phyloP scores from a whole-genome alignment of 1,140 invertebrate genomes.

The Apis florea region DNA sequence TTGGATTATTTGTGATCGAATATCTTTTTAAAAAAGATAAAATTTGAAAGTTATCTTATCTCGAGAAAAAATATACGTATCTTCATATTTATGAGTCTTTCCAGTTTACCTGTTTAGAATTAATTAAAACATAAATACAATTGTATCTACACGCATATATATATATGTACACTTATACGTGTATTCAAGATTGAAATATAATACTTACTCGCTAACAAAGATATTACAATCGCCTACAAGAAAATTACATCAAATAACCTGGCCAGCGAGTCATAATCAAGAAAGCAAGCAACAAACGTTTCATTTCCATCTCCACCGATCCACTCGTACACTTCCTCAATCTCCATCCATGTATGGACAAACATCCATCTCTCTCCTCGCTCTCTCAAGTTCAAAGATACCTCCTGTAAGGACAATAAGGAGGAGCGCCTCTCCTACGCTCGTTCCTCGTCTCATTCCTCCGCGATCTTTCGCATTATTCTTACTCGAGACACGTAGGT shows the following conservation, averaged over 20 bases:
- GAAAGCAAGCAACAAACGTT: not conserved
- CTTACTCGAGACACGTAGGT: slow-evolving; percentile 52
- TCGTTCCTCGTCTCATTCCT: slow-evolving; percentile 19
- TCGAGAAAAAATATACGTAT: no score
- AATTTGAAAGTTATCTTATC: no score
- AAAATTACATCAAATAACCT: not conserved
- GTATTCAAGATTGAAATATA: no score
- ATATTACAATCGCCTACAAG: not conserved
- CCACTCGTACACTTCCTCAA: not conserved
- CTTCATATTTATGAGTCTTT: no score
- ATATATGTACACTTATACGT: no score
- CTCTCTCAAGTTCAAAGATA: slow-evolving; percentile 23
- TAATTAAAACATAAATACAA: no score
- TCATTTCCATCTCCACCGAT: not conserved
- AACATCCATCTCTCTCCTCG: not conserved
- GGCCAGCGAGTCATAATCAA: not conserved
- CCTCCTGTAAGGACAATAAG: slow-evolving; percentile 26
- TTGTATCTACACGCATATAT: no score
- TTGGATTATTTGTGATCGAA: no score
- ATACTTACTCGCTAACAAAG: not conserved
- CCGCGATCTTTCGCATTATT: slow-evolving; percentile 59
- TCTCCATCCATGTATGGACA: not conserved
- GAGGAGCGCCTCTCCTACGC: slow-evolving; percentile 14
- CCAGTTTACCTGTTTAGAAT: no score
- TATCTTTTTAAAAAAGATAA: no score